Evolutionary conservation across 2,888 invertebrate species (phyloP).

Genomic region (Laothoe populi): DNA sequence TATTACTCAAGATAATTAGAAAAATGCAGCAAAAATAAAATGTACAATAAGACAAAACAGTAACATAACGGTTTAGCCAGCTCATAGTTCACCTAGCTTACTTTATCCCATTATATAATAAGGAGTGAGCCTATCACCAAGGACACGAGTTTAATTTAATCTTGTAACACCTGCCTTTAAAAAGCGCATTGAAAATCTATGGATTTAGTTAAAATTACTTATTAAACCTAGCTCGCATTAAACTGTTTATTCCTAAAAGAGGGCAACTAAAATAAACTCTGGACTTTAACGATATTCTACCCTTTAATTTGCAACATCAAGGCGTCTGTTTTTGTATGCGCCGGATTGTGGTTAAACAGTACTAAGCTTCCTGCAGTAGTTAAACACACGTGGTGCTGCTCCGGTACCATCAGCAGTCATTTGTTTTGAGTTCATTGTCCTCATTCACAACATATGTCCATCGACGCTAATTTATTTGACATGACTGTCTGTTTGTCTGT

Average conservation of each 20-base stretch:
- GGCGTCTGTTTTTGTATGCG: conserved; percentile 1
- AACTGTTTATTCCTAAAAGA: no score
- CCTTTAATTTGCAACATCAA: neutral
- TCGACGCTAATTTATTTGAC: conserved; percentile 47
- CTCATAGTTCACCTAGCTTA: no score
- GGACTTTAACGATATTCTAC: neutral
- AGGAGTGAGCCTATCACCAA: no score
- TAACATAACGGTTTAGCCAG: no score
- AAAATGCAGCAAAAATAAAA: neutral
- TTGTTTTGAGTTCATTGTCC: conserved; percentile 51
- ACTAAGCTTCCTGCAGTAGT: conserved; percentile 7
- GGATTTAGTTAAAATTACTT: no score
- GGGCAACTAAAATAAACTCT: neutral
- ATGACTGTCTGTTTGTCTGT: conserved; percentile 36
- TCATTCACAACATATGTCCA: conserved; percentile 50
- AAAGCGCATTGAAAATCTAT: no score
- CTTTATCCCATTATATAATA: no score
- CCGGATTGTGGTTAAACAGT: neutral
- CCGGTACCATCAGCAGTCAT: conserved; percentile 32
- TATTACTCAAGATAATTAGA: neutral
- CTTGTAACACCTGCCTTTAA: no score
- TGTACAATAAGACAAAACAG: no score
- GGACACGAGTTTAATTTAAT: no score
- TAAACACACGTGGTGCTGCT: conserved; percentile 2
- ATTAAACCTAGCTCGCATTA: no score